Base-by-base conservation (phyloP, 2,797 vertebrate species). In the Miichthys miiuy region DNA sequence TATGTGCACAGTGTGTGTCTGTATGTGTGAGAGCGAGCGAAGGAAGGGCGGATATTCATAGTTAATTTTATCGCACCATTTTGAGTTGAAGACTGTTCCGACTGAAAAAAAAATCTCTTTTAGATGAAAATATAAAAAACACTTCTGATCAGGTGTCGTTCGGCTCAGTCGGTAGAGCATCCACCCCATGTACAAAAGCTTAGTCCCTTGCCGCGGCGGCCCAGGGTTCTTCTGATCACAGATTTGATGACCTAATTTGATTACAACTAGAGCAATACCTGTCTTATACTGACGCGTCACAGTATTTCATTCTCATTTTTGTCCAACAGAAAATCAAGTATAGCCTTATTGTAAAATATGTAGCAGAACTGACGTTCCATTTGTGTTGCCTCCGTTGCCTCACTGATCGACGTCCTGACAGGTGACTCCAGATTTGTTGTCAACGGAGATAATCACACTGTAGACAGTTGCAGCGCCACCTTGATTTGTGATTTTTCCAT, bases 41-140 rank as follows among this genome's bases (percentile, higher is more conserved):
- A 52, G 20, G 23, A 41, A 48, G 30, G 60, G 47, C 57, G 38
- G 60, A 55, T 62, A 68, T 65, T 68, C 51, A 44, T 56, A 47
- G 58, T 68, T 79, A 71, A 62, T 83, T 86, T 77, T 51, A 81
- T 41, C 25, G 42, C 55, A 81, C 72, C 62, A 69, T 68, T 79
- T 70, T 62, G 46, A 69, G 68, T 25, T 25, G 47, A 75, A 30
- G 61, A 46, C 2, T 8, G 58, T 55, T 71, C 48, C 0, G 3
- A 65, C 20, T 30, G n/a, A 9, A 34, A 34, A 34, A 61, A 25
- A 10, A 51, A 48, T 41, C 61, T 25, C 10, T 3, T 67, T 30
- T 25, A n/a, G 12, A 50, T 10, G 41, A 65, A 64, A n/a, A 55
- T 30, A 41, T 20, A 60, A 51, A 13, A 13, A 56, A 44, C 9